Conservation (phyloP, 2,888 invertebrate species). For the Trachelus tabidus region DNA sequence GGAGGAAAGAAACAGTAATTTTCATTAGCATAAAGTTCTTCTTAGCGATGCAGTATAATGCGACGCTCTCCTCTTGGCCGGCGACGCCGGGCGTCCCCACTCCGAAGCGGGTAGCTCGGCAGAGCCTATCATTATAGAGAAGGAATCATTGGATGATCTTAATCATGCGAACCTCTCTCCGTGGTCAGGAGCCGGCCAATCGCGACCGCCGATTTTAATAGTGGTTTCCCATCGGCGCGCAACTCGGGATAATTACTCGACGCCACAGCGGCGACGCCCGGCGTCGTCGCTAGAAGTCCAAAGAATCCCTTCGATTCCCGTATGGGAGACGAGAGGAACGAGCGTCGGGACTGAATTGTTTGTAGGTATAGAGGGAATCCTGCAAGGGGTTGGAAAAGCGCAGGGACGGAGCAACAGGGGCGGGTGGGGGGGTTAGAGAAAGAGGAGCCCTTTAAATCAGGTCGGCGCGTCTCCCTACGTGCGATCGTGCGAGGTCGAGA, state of each 20-base stretch:
- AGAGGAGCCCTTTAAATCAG: constrained; percentile 29
- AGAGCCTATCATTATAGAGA: constrained; percentile 65
- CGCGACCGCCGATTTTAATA: constrained; percentile 54
- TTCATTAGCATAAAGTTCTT: constrained; percentile 57
- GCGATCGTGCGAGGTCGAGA: constrained; percentile 33
- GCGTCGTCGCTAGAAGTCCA: no score
- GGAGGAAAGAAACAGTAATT: constrained; percentile 26
- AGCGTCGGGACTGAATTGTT: no score
- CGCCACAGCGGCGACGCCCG: no score
- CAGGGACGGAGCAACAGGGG: not conserved
- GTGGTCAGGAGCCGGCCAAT: constrained; percentile 59
- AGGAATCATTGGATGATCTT: constrained; percentile 67
- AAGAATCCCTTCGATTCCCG: no score
- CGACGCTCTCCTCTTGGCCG: constrained; percentile 22
- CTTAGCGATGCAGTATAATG: constrained; percentile 37
- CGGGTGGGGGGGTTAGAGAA: constrained; percentile 17
- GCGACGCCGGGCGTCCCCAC: constrained; percentile 25
- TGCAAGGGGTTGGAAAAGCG: no score
- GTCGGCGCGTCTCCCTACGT: constrained; percentile 12
- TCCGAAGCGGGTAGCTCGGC: constrained; percentile 37
- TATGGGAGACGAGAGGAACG: constrained; percentile 21
- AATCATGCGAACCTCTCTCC: constrained; percentile 64
- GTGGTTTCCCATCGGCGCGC: constrained; percentile 53
- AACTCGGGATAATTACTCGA: constrained; percentile 37
- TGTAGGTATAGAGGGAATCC: no score